These are phyloP conservation scores for Micrasema minimum DNA, from an alignment of 1,140 invertebrate species.

Conservation along the genomic window DNA sequence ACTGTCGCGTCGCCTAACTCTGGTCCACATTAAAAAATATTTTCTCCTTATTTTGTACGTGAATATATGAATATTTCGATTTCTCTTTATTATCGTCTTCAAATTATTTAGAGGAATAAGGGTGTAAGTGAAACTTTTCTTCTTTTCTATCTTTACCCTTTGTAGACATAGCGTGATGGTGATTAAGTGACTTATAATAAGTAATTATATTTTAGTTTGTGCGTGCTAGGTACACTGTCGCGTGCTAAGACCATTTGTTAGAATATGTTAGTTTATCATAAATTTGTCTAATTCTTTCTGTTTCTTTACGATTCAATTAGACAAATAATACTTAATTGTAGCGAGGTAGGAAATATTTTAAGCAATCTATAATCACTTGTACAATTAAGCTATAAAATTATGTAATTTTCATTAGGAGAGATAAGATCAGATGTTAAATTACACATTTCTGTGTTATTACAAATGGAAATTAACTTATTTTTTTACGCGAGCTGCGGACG, in stretches of 20 bases:
- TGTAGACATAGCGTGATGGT: slow-evolving; percentile 6
- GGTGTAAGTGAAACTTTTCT: too few species aligned
- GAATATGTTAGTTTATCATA: slow-evolving; percentile 27
- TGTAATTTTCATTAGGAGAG: slow-evolving; percentile 29
- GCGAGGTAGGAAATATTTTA: slow-evolving; percentile 25
- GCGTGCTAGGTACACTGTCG: slow-evolving; percentile 22
- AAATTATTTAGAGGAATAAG: too few species aligned
- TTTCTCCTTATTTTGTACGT: too few species aligned
- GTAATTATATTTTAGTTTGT: slow-evolving; percentile 20
- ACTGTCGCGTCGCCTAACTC: too few species aligned
- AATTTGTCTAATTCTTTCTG: slow-evolving; percentile 34
- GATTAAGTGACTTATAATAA: slow-evolving; percentile 25
- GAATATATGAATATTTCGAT: too few species aligned
- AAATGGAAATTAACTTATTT: slow-evolving; percentile 24
- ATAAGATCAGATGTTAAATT: slow-evolving; percentile 30
- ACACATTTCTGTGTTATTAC: slow-evolving; percentile 28
- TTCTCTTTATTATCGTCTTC: too few species aligned
- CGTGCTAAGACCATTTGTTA: slow-evolving; percentile 23
- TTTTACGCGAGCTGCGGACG: not conserved
- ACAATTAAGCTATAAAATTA: slow-evolving; percentile 37
- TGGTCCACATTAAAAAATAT: too few species aligned
- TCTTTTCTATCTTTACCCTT: too few species aligned
- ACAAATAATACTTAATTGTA: slow-evolving; percentile 40
- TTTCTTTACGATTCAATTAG: slow-evolving; percentile 41
- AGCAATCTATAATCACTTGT: slow-evolving; percentile 31